Base-by-base conservation (phyloP, 35 echinoderm and acorn worm genomes). In the Ophioderma brevispina region DNA sequence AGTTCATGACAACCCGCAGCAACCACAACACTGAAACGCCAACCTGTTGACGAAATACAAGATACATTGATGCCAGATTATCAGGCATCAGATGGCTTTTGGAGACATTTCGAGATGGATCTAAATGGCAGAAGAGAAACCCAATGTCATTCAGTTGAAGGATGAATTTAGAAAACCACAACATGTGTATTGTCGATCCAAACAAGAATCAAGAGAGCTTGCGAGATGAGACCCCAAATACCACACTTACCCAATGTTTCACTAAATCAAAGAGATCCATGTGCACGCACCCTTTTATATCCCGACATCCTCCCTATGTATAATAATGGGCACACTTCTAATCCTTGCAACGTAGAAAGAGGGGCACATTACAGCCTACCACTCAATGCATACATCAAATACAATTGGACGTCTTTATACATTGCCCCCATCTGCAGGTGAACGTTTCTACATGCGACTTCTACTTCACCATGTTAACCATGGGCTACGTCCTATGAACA, bases 61-160 rank as follows among this genome's bases (percentile, higher is more conserved):
- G 41, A 0, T 90, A 81, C 38, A 49, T 90, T 15, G 41, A 90
- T 81, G 88, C 88, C 6, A 38, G 77, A 0, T 90, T 55, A 86
- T 86, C 8, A 59, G 52, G 5, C 84, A 0, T 33, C 50, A 64
- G 84, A 86, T 25, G n/a, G 84, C 84, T 76, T 75, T 2, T 86
- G 55, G 50, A 50, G 84, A 14, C n/a, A 28, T 86, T n/a, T 75
- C 8, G 8, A 86, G n/a, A 35, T 75, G 0, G 10, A 13, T 8
- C 8, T 86, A 10, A n/a, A 50, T 25, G 41, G 37, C n/a, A 0
- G 5, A 56, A 37, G 32, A n/a, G n/a, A n/a, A 75, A 10, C 84
- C 84, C 17, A 75, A 25, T 37, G 55, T 86, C n/a, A 4, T 33
- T 25, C 25, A 59, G 25, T 86, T 17, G 25, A 32, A 33, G 41